Evolutionary conservation across 2,797 vertebrate genomes (phyloP).

Genomic region (Macropus fuliginosus): DNA sequence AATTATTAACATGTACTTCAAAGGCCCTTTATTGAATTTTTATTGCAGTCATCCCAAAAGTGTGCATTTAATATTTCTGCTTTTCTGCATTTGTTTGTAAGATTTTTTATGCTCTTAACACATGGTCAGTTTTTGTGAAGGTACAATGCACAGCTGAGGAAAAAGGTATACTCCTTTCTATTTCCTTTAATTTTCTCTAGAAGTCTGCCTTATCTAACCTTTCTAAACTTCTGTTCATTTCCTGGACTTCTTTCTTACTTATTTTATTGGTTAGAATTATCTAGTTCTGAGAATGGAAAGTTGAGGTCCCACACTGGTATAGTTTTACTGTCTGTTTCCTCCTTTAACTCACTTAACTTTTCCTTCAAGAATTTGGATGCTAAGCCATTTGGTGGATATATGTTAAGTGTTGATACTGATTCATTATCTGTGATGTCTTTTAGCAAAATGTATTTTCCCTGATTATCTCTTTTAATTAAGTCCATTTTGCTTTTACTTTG

Average conservation of each 20-base stretch:
- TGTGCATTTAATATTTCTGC: neutral
- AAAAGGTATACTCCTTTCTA: neutral
- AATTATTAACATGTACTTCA: neutral
- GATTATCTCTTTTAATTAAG: neutral
- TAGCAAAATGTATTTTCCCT: neutral
- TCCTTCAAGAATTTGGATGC: neutral
- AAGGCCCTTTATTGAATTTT: neutral
- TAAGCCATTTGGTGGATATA: neutral
- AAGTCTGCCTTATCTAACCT: neutral
- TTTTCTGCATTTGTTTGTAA: neutral
- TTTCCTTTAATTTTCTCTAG: neutral
- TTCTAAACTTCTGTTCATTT: neutral
- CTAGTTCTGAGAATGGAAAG: neutral
- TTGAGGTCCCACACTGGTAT: neutral
- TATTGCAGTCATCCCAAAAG: neutral
- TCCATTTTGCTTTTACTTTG: neutral
- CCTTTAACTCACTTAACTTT: neutral
- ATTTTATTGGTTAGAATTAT: neutral
- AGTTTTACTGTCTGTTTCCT: neutral
- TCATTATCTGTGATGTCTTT: too few species aligned
- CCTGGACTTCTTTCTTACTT: neutral
- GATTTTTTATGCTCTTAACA: neutral
- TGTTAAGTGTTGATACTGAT: neutral
- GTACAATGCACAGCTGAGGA: neutral
- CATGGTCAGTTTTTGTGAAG: neutral